These are phyloP conservation scores for Acanthurus tractus DNA, from an alignment of 2,797 vertebrate species.

Conservation along the genomic window DNA sequence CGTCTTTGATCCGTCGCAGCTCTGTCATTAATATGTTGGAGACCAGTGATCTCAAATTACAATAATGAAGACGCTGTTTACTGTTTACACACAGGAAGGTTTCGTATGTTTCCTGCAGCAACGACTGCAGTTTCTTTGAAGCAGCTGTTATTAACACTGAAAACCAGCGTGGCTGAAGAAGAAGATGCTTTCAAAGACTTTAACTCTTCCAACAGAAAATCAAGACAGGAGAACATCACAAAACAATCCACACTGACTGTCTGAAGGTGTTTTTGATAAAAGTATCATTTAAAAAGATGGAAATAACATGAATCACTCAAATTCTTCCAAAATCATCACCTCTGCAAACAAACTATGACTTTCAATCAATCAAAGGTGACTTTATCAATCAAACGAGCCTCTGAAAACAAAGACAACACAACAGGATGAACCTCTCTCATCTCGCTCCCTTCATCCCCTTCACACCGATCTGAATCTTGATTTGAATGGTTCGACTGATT, in stretches of 20 bases:
- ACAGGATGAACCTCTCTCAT: slow-evolving; percentile 22
- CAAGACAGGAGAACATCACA: background rate
- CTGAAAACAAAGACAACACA: slow-evolving; percentile 16
- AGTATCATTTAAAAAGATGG: background rate
- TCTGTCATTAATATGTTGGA: slow-evolving; percentile 1
- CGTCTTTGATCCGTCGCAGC: background rate
- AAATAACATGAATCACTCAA: background rate
- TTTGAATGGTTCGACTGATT: slow-evolving; percentile 64
- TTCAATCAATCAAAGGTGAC: slow-evolving; percentile 27
- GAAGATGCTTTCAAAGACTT: background rate
- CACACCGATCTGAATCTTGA: slow-evolving; percentile 46
- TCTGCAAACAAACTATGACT: background rate
- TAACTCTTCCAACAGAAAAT: background rate
- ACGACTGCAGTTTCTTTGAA: background rate
- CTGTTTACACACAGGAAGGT: background rate
- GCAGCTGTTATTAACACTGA: background rate
- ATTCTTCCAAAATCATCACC: background rate
- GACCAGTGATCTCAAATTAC: background rate
- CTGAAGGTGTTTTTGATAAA: too few species aligned
- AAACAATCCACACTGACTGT: background rate
- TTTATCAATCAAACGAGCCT: slow-evolving; percentile 11
- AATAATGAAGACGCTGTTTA: background rate
- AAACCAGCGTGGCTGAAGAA: background rate
- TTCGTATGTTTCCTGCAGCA: background rate
- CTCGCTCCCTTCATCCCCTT: slow-evolving; percentile 38